phyloP scores from a whole-genome alignment of 1,140 invertebrate genomes.

The Platyscapa corneri region DNA sequence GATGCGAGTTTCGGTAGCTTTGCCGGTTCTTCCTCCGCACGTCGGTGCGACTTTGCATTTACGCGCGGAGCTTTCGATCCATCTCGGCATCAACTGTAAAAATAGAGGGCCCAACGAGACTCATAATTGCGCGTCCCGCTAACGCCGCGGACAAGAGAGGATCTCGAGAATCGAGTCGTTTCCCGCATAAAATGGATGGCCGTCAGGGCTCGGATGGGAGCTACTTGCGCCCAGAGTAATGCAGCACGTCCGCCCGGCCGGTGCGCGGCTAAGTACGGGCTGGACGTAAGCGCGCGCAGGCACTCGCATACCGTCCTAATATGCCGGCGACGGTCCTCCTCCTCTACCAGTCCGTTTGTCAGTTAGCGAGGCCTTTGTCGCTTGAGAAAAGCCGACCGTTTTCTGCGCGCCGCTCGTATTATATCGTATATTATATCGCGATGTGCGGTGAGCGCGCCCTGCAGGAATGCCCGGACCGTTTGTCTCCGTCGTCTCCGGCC shows the following conservation, averaged over 20 bases:
- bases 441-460: conserved; percentile 51
- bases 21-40: no score
- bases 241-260: not conserved
- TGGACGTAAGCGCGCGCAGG: conserved; percentile 2
- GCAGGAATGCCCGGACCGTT: conserved; percentile 59
- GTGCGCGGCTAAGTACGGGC: conserved; percentile 29
- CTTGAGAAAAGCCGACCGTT: conserved; percentile 66
- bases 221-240: not conserved
- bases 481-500: conserved; percentile 21
- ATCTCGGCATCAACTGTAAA: no score
- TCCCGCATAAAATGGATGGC: not conserved
- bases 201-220: not conserved
- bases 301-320: conserved; percentile 67
- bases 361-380: conserved; percentile 64
- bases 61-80: no score
- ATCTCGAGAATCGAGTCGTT: not conserved
- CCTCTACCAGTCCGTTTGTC: conserved; percentile 58
- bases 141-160: not conserved
- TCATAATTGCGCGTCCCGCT: not conserved
- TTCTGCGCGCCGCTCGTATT: conserved; percentile 58
- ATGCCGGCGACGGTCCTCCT: conserved; percentile 53
- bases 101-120: not conserved
- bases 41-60: no score
- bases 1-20: no score
- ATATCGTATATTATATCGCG: conserved; percentile 68